Evolutionary conservation across 2,888 invertebrate species (phyloP).

Genomic region (Eucera pruinosa): DNA sequence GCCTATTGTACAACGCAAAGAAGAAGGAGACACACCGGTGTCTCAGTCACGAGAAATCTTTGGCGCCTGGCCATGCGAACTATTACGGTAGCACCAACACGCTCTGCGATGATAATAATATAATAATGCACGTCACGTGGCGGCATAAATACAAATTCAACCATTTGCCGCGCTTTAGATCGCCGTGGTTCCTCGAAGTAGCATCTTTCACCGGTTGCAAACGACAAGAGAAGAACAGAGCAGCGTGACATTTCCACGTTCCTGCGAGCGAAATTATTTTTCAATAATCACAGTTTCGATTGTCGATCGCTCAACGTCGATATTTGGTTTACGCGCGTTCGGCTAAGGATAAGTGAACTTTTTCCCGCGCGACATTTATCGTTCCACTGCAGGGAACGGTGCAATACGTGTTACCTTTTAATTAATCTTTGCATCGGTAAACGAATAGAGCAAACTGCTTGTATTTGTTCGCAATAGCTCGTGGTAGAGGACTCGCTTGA

Average conservation of each 20-base stretch:
- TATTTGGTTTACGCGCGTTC: too few species aligned
- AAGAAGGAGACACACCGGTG: conserved; percentile 26
- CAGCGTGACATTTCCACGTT: too few species aligned
- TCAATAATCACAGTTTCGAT: conserved; percentile 48
- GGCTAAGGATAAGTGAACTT: neutral
- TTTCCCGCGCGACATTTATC: too few species aligned
- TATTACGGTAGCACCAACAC: conserved; percentile 63
- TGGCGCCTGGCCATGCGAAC: conserved; percentile 63
- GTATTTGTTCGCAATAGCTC: neutral
- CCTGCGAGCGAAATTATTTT: conserved; percentile 46
- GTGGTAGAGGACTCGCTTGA: conserved; percentile 12
- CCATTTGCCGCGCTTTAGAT: conserved; percentile 32
- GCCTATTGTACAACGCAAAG: neutral
- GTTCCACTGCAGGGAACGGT: neutral
- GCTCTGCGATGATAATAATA: conserved; percentile 63
- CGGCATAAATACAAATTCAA: conserved; percentile 40
- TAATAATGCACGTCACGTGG: conserved; percentile 59
- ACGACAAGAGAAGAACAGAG: conserved; percentile 59
- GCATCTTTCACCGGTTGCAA: conserved; percentile 54
- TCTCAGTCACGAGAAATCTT: conserved; percentile 52
- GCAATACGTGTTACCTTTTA: neutral
- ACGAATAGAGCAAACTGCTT: neutral
- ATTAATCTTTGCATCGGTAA: neutral
- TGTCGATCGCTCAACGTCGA: neutral
- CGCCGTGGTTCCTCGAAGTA: conserved; percentile 6